phyloP scores from a whole-genome alignment of 2,113 vertebrate species.

The Agelaius phoeniceus region DNA sequence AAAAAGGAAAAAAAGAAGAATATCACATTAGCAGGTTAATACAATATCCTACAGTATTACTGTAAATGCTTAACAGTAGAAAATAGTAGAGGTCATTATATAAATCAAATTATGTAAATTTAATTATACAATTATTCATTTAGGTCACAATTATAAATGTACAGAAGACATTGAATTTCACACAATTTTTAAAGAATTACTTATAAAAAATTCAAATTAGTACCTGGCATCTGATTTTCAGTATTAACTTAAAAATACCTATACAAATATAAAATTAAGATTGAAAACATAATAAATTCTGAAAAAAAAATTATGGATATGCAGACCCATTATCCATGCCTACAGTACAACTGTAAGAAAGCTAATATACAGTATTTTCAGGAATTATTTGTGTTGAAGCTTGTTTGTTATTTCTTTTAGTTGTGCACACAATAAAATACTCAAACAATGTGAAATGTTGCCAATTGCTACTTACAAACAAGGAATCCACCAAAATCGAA shows the following conservation, averaged over 20 bases:
- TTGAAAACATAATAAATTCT: background rate
- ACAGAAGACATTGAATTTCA: background rate
- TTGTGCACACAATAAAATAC: background rate
- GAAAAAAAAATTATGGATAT: background rate
- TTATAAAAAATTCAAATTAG: background rate
- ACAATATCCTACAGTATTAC: background rate
- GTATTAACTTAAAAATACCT: background rate
- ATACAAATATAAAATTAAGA: background rate
- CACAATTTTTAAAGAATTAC: background rate
- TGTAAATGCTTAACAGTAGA: background rate
- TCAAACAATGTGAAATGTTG: background rate
- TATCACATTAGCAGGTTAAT: background rate
- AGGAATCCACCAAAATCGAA: background rate
- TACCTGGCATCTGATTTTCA: background rate
- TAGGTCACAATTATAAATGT: background rate
- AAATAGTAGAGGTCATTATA: background rate
- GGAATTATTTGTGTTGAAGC: background rate
- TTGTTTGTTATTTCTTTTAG: background rate
- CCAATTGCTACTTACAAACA: background rate
- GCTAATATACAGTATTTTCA: background rate
- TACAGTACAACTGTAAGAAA: background rate
- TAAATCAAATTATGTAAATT: slow-evolving; percentile 2
- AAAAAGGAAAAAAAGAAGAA: background rate
- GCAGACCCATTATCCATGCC: background rate
- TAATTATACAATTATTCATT: background rate